Conservation (phyloP, 2,113 vertebrate genomes). For the Sitta europaea region DNA sequence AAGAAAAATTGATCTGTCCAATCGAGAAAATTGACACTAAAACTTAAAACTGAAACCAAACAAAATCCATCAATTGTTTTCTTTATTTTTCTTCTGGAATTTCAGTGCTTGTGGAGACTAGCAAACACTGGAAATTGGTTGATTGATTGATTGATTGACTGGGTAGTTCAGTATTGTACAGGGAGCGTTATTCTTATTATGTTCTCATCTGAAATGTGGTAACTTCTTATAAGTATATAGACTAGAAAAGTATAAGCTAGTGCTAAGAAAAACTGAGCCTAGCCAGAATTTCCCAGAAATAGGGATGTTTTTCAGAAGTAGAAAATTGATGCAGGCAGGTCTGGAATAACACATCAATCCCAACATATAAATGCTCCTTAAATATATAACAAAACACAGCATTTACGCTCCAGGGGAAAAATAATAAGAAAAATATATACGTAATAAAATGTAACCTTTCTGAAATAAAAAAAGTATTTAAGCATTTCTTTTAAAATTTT, state of each 20-base stretch:
- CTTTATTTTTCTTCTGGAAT: neutral
- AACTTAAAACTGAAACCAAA: constrained; percentile 21
- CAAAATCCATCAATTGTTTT: neutral
- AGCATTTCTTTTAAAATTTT: neutral
- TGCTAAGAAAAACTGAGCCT: neutral
- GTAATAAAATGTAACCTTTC: neutral
- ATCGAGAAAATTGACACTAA: constrained; percentile 7
- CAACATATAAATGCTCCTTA: neutral
- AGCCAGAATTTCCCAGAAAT: neutral
- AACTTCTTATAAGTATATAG: neutral
- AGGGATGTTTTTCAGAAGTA: neutral
- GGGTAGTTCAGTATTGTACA: neutral
- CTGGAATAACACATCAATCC: neutral
- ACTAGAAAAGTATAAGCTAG: neutral
- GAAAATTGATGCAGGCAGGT: neutral
- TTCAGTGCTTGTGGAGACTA: neutral
- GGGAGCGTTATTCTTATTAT: neutral
- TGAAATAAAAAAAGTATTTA: neutral
- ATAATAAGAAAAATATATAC: neutral
- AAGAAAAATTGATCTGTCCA: constrained; percentile 21
- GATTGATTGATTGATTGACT: neutral
- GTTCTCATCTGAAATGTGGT: neutral
- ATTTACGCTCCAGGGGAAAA: neutral
- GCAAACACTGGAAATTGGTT: neutral
- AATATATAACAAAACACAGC: neutral